A percentile compares a stretch with the other conserved stretches of the same genome.
Evolutionary conservation across 2,797 vertebrate species (phyloP).

Genomic region (Micromesistius poutassou): DNA sequence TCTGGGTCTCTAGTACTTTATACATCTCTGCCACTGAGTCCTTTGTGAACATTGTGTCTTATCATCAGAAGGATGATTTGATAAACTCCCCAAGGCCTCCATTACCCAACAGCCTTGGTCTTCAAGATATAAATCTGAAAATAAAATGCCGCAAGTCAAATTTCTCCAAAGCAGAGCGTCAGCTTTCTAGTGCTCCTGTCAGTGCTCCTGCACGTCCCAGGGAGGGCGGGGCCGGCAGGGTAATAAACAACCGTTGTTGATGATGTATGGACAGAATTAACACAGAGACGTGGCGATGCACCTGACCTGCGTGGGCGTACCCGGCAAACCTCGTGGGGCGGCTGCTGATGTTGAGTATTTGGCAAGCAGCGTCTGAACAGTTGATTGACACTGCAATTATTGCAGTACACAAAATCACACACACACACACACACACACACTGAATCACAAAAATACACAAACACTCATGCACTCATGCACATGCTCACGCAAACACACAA

Average conservation of each 20-base stretch:
- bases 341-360: neutral
- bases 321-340: neutral
- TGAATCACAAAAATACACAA: neutral
- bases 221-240: neutral
- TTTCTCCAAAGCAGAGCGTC: neutral
- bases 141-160: neutral
- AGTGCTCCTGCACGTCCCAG: neutral
- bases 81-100: neutral
- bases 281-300: neutral
- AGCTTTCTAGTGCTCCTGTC: neutral
- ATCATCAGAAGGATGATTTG: neutral
- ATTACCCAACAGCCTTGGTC: neutral
- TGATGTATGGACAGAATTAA: neutral
- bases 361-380: neutral
- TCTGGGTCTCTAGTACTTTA: too few species aligned
- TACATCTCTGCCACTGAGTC: too few species aligned
- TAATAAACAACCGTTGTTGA: neutral
- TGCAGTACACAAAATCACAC: neutral
- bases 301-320: neutral
- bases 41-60: neutral
- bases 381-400: neutral
- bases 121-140: neutral
- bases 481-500: neutral
- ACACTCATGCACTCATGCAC: neutral
- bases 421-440: too few species aligned